Evolutionary conservation across 2,113 vertebrate species (phyloP).

Genomic region (Cheirogaleus medius): DNA sequence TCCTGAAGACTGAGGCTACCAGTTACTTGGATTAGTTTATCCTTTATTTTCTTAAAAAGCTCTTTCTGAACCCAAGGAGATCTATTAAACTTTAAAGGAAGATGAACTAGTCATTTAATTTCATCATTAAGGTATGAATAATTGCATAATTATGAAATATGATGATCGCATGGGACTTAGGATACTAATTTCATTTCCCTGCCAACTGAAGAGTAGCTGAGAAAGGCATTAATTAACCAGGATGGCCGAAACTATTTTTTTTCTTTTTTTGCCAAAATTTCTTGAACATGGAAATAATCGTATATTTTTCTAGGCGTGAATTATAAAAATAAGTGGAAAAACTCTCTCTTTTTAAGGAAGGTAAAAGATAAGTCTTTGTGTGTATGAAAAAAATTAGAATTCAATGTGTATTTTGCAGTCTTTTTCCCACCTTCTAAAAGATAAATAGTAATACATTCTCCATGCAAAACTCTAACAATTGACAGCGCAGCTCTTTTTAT

Average conservation of each 20-base stretch:
- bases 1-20: neutral
- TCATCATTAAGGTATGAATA: conserved; percentile 26
- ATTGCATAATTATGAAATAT: neutral
- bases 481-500: neutral
- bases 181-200: conserved; percentile 9
- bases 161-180: neutral
- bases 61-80: conserved; percentile 27
- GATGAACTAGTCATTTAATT: neutral
- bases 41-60: conserved; percentile 18
- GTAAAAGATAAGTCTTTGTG: neutral
- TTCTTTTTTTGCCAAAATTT: neutral
- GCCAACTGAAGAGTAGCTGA: neutral
- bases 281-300: conserved; percentile 10
- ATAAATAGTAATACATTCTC: conserved; percentile 34
- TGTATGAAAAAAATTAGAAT: neutral
- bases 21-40: neutral
- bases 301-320: neutral
- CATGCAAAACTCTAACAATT: neutral
- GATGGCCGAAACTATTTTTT: neutral
- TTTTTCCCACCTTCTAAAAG: neutral
- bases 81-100: neutral
- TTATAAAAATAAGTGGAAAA: conserved; percentile 19
- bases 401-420: neutral
- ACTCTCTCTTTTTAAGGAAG: neutral
- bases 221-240: neutral